Evolutionary conservation across 2,113 vertebrate genomes (phyloP), one percentile per base, ranked within the genome.

Genomic region (Odocoileus virginianus): DNA sequence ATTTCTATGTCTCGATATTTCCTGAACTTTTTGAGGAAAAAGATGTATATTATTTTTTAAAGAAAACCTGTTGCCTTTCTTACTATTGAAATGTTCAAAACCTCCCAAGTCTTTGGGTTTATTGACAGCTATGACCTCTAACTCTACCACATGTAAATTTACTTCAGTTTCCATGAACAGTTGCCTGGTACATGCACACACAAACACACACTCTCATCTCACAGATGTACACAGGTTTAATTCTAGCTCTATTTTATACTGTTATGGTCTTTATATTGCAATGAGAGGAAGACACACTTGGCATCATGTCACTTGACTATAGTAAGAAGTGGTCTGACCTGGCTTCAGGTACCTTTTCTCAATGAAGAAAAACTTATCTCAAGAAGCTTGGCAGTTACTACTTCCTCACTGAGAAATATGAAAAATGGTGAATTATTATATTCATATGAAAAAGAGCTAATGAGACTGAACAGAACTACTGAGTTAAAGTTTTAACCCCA

Each of bases 341-440:
- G 61, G 43, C 15, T 21, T 60, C 81, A 16, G 0, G 3, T 14
- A 3, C 40, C 30, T 52, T 67, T 84, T 83, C 67, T 17, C 23
- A 67, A 12, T 30, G 9, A 33, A 21, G 45, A 89, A n/a, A 89
- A 71, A 36, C 0, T 19, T 71, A 40, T 25, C 33, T 40, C 6
- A 36, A 43, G 61, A 88, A 81, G 40, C 7, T 52, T 30, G 58
- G 40, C 30, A 58, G 4, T 40, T 21, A n/a, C 16, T 21, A 7
- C 19, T 54, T 81, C 27, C 3, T 92, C 16, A 6, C 3, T 87
- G 79, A 92, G 43, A 94, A n/a, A 54, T 83, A 55, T 83, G 50
- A 55, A 83, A 55, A 83, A 83, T 36, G 13, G 4, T 78, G 79
- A 91, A 71, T 98, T 90, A 97, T 97, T 98, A 94, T 95, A 94